A percentile compares a stretch with the other conserved stretches of the same genome.
phyloP scores from a whole-genome alignment of 2,797 vertebrate genomes.

The Characodon lateralis region DNA sequence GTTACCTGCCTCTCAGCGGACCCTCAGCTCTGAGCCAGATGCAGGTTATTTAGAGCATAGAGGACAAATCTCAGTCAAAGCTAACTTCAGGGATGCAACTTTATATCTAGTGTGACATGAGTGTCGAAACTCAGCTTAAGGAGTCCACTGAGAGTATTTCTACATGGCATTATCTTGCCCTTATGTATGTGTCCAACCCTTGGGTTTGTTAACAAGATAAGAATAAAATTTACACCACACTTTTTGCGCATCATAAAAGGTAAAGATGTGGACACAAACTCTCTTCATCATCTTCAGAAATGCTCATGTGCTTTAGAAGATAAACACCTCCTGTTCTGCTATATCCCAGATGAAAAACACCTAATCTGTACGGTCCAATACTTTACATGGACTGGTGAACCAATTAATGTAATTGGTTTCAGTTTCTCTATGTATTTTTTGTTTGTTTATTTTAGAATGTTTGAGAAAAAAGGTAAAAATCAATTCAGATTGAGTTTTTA shows the following conservation, averaged over 20 bases:
- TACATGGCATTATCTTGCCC: not conserved
- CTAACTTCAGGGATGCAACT: not conserved
- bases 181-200: not conserved
- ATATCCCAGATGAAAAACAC: not conserved
- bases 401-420: not conserved
- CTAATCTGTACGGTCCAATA: not conserved
- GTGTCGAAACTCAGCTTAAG: not conserved
- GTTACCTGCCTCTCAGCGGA: conserved; percentile 58
- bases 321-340: not conserved
- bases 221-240: not conserved
- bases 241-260: not conserved
- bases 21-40: conserved; percentile 46
- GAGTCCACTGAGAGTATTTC: not conserved
- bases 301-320: no score
- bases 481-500: not conserved
- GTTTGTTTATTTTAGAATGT: not conserved
- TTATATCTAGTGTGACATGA: not conserved
- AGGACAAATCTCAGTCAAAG: conserved; percentile 48
- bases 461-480: not conserved
- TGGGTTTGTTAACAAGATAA: no score
- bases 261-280: not conserved
- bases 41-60: conserved; percentile 39
- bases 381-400: not conserved
- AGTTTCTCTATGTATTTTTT: not conserved
- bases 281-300: not conserved